These are phyloP conservation scores for Eucidaris tribuloides DNA, from an alignment of 35 echinoderm and acorn worm genomes.

Conservation along the genomic window DNA sequence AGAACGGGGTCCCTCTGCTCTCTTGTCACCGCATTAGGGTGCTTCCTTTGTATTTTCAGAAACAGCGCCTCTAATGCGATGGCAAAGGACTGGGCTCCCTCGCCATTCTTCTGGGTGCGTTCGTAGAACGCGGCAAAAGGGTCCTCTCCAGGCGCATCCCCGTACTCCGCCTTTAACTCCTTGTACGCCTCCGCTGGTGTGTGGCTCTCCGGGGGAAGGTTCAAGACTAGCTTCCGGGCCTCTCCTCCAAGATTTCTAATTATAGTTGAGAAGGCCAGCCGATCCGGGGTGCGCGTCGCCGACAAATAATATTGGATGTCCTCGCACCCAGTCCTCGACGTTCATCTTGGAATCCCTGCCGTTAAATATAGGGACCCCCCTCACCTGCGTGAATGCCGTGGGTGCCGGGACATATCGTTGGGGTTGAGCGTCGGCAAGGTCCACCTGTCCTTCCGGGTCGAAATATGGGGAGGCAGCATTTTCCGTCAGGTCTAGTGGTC, in stretches of 20 bases:
- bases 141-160: background rate
- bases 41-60: background rate
- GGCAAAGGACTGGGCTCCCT: background rate
- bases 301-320: constrained; percentile 3
- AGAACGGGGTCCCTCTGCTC: background rate
- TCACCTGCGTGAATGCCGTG: constrained; percentile 5
- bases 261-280: constrained; percentile 28
- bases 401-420: too few species aligned
- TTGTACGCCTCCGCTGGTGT: background rate
- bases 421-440: too few species aligned
- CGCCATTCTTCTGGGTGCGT: background rate
- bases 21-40: background rate
- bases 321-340: constrained; percentile 33
- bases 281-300: background rate
- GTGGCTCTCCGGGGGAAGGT: background rate
- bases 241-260: constrained; percentile 22
- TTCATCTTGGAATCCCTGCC: background rate
- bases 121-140: constrained; percentile 21
- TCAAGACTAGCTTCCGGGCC: constrained; percentile 27
- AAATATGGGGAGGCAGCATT: too few species aligned
- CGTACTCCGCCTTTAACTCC: background rate
- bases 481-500: too few species aligned
- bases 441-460: too few species aligned
- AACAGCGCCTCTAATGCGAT: background rate
- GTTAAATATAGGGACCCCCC: constrained; percentile 6